These are phyloP conservation scores for Heterocephalus glaber DNA, from an alignment of 2,113 vertebrate genomes.

Conservation along the genomic window DNA sequence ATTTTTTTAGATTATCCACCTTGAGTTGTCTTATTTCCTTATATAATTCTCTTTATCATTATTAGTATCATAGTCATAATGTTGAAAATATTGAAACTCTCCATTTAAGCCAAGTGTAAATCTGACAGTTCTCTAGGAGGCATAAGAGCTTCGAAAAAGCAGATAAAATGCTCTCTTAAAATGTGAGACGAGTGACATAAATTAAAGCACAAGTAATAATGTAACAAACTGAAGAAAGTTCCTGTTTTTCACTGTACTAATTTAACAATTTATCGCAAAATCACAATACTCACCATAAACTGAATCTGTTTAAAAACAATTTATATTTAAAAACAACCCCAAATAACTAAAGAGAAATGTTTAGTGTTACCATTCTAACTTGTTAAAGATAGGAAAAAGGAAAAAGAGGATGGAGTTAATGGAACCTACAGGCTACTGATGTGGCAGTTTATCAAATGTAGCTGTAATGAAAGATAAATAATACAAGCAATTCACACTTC, in stretches of 20 bases:
- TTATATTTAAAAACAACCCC: constrained; percentile 77
- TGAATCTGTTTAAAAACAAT: constrained; percentile 70
- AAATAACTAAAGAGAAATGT: constrained; percentile 79
- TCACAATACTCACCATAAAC: constrained; percentile 67
- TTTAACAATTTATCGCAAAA: constrained; percentile 80
- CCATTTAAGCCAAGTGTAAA: constrained; percentile 13
- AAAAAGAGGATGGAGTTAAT: constrained; percentile 76
- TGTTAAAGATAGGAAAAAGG: constrained; percentile 76
- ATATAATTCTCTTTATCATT: not conserved
- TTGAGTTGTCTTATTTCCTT: not conserved
- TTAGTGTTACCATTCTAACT: constrained; percentile 77
- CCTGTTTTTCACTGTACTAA: constrained; percentile 55
- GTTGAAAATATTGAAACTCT: not conserved
- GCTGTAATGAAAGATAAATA: constrained; percentile 89
- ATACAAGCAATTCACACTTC: constrained; percentile 88
- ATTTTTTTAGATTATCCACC: constrained; percentile 7
- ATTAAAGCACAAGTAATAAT: constrained; percentile 72
- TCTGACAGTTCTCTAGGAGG: constrained; percentile 27
- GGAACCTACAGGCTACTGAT: constrained; percentile 85
- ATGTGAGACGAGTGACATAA: constrained; percentile 39
- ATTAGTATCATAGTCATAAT: constrained; percentile 13
- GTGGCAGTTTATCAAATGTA: constrained; percentile 88
- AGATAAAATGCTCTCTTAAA: constrained; percentile 32
- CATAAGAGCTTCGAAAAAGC: constrained; percentile 8
- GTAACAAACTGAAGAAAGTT: constrained; percentile 75